Conservation (phyloP, 2,888 invertebrate species). For the Aquatica leii region DNA sequence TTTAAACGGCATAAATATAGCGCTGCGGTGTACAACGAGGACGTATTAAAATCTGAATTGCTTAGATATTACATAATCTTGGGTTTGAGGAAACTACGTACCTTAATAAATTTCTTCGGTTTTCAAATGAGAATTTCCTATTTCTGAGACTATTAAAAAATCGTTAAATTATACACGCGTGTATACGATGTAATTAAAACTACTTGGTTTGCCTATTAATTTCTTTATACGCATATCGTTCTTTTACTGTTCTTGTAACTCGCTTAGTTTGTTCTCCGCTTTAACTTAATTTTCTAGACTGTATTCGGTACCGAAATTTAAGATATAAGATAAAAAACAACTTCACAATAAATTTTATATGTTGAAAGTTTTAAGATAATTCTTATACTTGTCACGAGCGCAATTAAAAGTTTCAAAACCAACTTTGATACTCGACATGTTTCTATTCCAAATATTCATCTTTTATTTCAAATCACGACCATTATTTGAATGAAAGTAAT, state of each 20-base stretch:
- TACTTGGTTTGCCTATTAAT: too few species aligned
- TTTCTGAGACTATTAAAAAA: background rate
- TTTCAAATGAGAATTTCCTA: background rate
- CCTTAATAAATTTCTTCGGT: background rate
- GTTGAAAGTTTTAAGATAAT: slow-evolving; percentile 3
- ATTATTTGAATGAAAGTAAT: slow-evolving; percentile 6
- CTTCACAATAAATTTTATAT: slow-evolving; percentile 3
- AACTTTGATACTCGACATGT: background rate
- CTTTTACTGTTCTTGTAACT: too few species aligned
- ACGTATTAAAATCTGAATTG: background rate
- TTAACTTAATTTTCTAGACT: background rate
- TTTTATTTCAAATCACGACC: background rate
- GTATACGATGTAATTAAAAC: slow-evolving; percentile 1
- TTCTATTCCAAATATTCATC: slow-evolving; percentile 5
- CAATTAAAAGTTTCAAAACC: slow-evolving; percentile 3
- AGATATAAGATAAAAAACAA: slow-evolving; percentile 1
- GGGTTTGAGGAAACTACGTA: background rate
- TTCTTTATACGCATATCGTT: too few species aligned
- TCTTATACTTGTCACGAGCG: slow-evolving; percentile 11
- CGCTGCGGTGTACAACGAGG: background rate
- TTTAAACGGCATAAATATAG: slow-evolving; percentile 2
- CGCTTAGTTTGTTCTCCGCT: too few species aligned
- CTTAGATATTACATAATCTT: background rate
- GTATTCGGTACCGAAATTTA: background rate
- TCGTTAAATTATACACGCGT: slow-evolving; percentile 7